Conservation (phyloP, 2,113 vertebrate genomes). For the Pterophyllum scalare region DNA sequence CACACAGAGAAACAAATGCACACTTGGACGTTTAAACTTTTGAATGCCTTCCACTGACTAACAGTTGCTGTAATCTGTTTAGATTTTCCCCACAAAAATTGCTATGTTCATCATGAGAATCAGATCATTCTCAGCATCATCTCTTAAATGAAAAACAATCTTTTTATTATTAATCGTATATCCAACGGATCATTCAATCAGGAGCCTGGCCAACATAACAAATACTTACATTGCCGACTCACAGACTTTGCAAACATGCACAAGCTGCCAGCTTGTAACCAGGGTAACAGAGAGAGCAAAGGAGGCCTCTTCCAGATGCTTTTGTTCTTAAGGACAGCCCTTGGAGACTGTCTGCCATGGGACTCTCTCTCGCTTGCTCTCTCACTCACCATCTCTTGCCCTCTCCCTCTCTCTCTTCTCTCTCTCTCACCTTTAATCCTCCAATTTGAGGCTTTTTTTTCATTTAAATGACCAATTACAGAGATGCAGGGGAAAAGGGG, state of each 20-base stretch:
- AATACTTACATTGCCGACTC: slow-evolving; percentile 43
- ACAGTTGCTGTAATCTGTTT: slow-evolving; percentile 11
- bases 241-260: slow-evolving; percentile 47
- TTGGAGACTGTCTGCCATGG: slow-evolving; percentile 63
- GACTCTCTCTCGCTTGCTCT: slow-evolving; percentile 33
- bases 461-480: slow-evolving; percentile 69
- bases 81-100: not conserved
- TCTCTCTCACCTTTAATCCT: slow-evolving; percentile 47
- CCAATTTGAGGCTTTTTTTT: slow-evolving; percentile 61
- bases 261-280: slow-evolving; percentile 69
- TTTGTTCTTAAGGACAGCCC: slow-evolving; percentile 78
- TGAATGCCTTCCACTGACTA: slow-evolving; percentile 22
- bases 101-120: not conserved
- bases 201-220: not conserved
- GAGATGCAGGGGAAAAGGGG: slow-evolving; percentile 23
- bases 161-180: not conserved
- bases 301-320: slow-evolving; percentile 68
- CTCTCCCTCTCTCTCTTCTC: not conserved
- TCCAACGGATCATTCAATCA: not conserved
- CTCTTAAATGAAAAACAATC: not conserved
- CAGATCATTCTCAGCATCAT: not conserved
- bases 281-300: slow-evolving; percentile 71
- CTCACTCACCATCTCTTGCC: not conserved
- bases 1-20: slow-evolving; percentile 27
- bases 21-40: slow-evolving; percentile 36